These are phyloP conservation scores for Drosophila buzzatii DNA, from an alignment of 2,888 invertebrate species.

Conservation along the genomic window DNA sequence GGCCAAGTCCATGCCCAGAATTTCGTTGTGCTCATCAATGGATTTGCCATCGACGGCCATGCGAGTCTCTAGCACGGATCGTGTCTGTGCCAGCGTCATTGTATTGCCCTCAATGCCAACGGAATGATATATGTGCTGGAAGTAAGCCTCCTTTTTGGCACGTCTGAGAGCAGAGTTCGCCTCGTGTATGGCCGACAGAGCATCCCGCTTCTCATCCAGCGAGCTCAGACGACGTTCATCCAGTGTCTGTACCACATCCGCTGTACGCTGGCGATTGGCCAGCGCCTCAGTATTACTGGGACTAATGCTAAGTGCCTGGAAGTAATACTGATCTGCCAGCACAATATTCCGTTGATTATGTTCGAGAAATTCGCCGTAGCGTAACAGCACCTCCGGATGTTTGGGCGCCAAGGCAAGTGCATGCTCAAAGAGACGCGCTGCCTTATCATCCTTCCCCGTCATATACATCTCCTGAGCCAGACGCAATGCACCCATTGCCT, in stretches of 20 bases:
- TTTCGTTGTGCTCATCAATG: conserved; percentile 98
- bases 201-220: conserved; percentile 93
- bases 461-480: conserved; percentile 94
- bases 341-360: conserved; percentile 93
- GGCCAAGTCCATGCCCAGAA: conserved; percentile 96
- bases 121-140: conserved; percentile 97
- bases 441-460: conserved; percentile 93
- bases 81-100: conserved; percentile 95
- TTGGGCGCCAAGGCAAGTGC: conserved; percentile 95
- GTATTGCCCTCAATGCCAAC: conserved; percentile 99
- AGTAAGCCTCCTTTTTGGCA: conserved; percentile 97
- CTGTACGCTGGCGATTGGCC: conserved; percentile 93
- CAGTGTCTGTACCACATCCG: conserved; percentile 94
- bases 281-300: conserved; percentile 93
- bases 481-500: conserved; percentile 94
- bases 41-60: conserved; percentile 95
- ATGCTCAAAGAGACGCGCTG: conserved; percentile 94
- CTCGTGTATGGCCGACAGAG: conserved; percentile 92
- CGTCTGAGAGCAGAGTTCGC: conserved; percentile 92
- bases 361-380: conserved; percentile 97
- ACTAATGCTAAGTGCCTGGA: conserved; percentile 92
- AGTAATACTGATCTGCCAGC: conserved; percentile 95
- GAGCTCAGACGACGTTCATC: conserved; percentile 88
- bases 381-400: conserved; percentile 96
- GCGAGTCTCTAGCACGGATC: conserved; percentile 95